Evolutionary conservation across 35 echinoderm and acorn worm genomes (phyloP), one percentile per base, ranked within the genome.

Genomic region (Lytechinus variegatus): DNA sequence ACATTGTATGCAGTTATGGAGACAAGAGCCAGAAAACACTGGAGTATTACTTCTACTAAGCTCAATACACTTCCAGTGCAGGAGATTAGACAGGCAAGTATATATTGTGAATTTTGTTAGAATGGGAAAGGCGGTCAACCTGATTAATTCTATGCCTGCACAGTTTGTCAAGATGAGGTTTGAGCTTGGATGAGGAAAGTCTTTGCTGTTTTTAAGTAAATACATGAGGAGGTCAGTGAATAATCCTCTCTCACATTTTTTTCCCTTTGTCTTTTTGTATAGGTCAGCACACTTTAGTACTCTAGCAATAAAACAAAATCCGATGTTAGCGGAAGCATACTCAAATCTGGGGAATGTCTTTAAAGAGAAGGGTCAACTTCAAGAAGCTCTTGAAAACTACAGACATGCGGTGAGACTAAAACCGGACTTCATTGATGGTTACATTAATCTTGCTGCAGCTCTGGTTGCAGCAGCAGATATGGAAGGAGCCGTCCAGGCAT

Each of bases 401-500:
- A 95, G 98, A 61, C 98, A 99, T 95, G 98, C 98, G 54, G 98
- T 99, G 1, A 97, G 98, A 53, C 96, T 99, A 56, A 99, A 99
- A 87, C 98, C 98, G 19, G 98, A 99, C 61, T 99, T 99, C 97
- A 99, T 99, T 5, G 98, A 99, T 88, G 98, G 98, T 19, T 99
- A 99, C 97, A 99, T 99, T 94, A 99, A 99, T 94, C 92, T 98
- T 61, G 98, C 98, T n/a, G 98, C 98, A 33, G 98, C 98, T n/a
- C 96, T 99, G 54, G 98, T 99, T 52, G 96, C 97, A n/a, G 98
- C 97, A 61, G 98, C 96, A 19, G 98, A 99, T 86, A 99, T 99
- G 98, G 98, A 99, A 89, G 98, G 98, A 24, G 98, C 98, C 57
- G 98, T 99, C n/a, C 96, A 96, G 72, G 98, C 98, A 71, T 99